Conservation (phyloP, 2,888 invertebrate genomes). For the Cheilosia urbana region DNA sequence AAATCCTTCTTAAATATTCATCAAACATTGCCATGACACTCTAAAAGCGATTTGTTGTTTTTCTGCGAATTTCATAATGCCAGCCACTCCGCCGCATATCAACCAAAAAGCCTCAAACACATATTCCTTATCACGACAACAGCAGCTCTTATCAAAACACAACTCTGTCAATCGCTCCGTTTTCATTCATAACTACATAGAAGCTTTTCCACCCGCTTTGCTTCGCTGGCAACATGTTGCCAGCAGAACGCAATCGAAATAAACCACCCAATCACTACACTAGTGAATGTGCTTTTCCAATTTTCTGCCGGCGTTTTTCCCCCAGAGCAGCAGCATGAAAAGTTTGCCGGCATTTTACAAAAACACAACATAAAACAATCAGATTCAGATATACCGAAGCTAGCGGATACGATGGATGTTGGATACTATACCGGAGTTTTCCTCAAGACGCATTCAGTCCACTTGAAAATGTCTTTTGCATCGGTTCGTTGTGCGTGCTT, state of each 20-base stretch:
- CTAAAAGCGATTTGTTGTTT: too few relatives aligned
- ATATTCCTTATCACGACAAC: constrained; percentile 12
- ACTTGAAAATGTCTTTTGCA: constrained; percentile 63
- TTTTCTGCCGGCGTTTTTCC: constrained; percentile 55
- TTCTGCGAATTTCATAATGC: neutral
- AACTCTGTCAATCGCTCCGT: constrained; percentile 28
- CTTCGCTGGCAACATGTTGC: constrained; percentile 63
- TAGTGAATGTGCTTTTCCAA: constrained; percentile 1
- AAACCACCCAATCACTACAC: constrained; percentile 5
- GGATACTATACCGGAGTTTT: constrained; percentile 61
- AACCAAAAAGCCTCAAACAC: neutral
- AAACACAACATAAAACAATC: constrained; percentile 31
- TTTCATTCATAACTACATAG: constrained; percentile 64
- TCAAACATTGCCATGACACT: too few relatives aligned
- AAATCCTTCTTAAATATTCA: too few relatives aligned
- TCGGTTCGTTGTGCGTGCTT: constrained; percentile 61
- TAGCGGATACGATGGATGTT: constrained; percentile 44
- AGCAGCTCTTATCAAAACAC: constrained; percentile 19
- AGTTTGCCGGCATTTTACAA: constrained; percentile 57
- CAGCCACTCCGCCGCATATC: neutral
- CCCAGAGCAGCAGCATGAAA: constrained; percentile 32
- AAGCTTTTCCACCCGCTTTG: constrained; percentile 46
- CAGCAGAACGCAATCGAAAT: neutral
- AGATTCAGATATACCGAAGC: constrained; percentile 40
- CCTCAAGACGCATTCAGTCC: constrained; percentile 61